Evolutionary conservation across 2,113 vertebrate genomes (phyloP), one percentile per base, ranked within the genome.

Genomic region (Paratilapia polleni): DNA sequence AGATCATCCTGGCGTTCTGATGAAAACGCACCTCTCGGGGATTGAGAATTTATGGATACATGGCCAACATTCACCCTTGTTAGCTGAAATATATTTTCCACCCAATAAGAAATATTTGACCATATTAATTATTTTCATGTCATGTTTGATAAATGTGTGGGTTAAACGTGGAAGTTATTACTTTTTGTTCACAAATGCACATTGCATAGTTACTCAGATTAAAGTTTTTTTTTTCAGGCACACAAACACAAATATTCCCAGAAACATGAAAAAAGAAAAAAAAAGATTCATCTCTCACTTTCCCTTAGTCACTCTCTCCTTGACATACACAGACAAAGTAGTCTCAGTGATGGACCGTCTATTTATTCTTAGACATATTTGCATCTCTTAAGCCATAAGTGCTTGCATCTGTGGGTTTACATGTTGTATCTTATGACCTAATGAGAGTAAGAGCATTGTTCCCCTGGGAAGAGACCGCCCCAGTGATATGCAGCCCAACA

Each of bases 391-490:
- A 86, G 66, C 61, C 4, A 2, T 87, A 92, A 93, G 93, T 90
- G 89, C 83, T 90, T 86, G 84, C 93, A 92, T 94, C 93, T 94
- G 92, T 78, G 86, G 89, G 93, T 94, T 94, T 94, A 93, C 83
- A 88, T 77, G 83, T 49, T 43, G 57, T 78, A 86, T 93, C 87
- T 61, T 89, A 82, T 92, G 93, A 94, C 89, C 91, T 90, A 92
- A 92, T 91, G 90, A 91, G 89, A 92, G 90, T 77, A 90, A 82
- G 77, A 88, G 87, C 92, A 94, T 94, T 94, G 91, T 93, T 93
- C 90, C 93, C 83, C 88, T 91, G 91, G 93, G 91, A 93, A 93
- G 78, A 78, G 20, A 64, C 87, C 83, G 84, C 76, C 83, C 81
- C 62, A 82, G 80, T 85, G 78, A 92, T 91, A 89, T 83, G 84